These are phyloP conservation scores for Ahaetulla prasina DNA, from an alignment of 2,113 vertebrate species.

Conservation along the genomic window DNA sequence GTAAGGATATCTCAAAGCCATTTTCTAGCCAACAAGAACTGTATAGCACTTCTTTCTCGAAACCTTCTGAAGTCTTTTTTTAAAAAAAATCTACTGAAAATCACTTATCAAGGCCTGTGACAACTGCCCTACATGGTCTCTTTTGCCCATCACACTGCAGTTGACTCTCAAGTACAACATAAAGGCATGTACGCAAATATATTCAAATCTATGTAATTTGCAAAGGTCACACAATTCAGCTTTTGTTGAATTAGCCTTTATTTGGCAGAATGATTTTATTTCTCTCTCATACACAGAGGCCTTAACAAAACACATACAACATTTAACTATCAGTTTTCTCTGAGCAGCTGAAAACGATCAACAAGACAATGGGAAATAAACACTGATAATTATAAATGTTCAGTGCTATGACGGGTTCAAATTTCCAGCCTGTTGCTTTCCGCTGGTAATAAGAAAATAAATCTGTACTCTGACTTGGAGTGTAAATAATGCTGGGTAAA, in stretches of 20 bases:
- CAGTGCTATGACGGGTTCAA: conserved; percentile 32
- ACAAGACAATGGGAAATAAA: conserved; percentile 36
- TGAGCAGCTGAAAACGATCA: conserved; percentile 3
- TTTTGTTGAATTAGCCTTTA: neutral
- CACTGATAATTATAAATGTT: conserved; percentile 40
- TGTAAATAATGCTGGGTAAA: conserved; percentile 58
- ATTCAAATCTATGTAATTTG: neutral
- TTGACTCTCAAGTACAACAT: neutral
- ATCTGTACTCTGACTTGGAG: conserved; percentile 34
- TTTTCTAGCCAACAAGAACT: neutral
- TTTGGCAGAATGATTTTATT: neutral
- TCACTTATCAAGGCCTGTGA: neutral
- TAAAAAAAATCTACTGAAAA: neutral
- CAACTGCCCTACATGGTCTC: neutral
- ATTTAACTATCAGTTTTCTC: conserved; percentile 12
- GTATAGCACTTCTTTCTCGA: neutral
- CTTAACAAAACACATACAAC: conserved; percentile 32
- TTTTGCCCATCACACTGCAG: neutral
- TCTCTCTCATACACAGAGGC: neutral
- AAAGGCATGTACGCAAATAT: neutral
- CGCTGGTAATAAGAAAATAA: neutral
- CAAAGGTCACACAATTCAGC: neutral
- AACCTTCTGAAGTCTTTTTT: neutral
- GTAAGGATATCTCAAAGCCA: neutral
- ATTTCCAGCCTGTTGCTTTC: conserved; percentile 30